phyloP scores from a whole-genome alignment of 35 echinoderm and acorn worm genomes.

The Lytechinus variegatus region DNA sequence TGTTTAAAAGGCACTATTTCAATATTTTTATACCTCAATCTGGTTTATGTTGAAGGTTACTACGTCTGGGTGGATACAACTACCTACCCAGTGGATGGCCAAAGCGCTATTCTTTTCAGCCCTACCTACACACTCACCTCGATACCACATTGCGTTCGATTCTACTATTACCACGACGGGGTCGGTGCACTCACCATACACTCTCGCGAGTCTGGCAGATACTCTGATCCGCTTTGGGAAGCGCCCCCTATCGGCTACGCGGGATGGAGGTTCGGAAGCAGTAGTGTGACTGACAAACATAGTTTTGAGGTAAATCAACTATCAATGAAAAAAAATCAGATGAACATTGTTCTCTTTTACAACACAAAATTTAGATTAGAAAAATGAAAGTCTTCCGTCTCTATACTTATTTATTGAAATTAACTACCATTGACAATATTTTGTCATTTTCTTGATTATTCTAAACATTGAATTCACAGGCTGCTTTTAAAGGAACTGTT shows the following conservation, averaged over 20 bases:
- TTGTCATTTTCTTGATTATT: too few relatives aligned
- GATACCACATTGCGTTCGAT: conserved; percentile 22
- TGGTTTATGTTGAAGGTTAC: not conserved
- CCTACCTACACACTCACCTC: conserved; percentile 39
- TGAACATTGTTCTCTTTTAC: too few relatives aligned
- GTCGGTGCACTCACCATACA: conserved; percentile 19
- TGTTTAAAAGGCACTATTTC: too few relatives aligned
- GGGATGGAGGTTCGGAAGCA: not conserved
- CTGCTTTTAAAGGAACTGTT: conserved; percentile 33
- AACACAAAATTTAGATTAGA: too few relatives aligned
- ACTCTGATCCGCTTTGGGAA: conserved; percentile 25
- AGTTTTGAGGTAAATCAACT: not conserved
- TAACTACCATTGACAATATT: too few relatives aligned
- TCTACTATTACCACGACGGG: conserved; percentile 20
- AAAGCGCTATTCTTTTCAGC: not conserved
- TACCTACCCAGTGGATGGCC: not conserved
- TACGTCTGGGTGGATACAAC: conserved; percentile 22
- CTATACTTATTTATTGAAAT: too few relatives aligned
- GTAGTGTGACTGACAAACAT: not conserved
- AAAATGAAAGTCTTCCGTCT: too few relatives aligned
- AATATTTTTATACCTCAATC: too few relatives aligned
- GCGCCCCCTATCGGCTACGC: not conserved
- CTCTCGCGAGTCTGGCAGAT: not conserved
- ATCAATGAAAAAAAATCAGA: not conserved
- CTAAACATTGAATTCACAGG: not conserved